Base-by-base conservation (phyloP, 2,888 invertebrate genomes). In the Notodonta dromedarius region DNA sequence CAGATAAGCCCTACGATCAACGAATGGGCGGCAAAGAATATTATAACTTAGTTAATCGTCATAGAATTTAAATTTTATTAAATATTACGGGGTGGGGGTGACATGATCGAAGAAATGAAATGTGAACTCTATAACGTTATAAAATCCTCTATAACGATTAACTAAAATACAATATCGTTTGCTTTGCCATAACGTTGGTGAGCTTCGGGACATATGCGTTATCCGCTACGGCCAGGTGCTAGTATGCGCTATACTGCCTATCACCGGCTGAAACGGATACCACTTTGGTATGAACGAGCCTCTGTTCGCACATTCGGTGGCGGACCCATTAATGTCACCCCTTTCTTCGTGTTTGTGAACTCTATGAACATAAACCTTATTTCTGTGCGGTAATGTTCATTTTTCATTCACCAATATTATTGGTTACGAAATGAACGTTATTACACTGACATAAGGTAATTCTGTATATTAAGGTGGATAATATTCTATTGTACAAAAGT, bases 221-320 rank as follows among this genome's bases (percentile, higher is more conserved):
- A 46, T 46, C 46, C n/a, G n/a, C 6, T n/a, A 46, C 13, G 11
- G 46, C 46, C n/a, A n/a, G n/a, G 46, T 46, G 46, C 5, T n/a
- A 11, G 46, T n/a, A 46, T 46, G 5, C 4, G 11, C 46, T 3
- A 42, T 11, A 42, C 42, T 11, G 11, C 42, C 9, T 42, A 42
- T 12, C 42, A 42, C 11, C 42, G 42, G 42, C 42, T 11, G 12
- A 50, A 58, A 35, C 13, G 24, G 16, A 32, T 54, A 35, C 35
- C 51, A 24, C 24, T 12, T 9, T 24, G 24, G 11, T 11, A 32
- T 16, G 24, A 16, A n/a, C 14, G 16, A 32, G 24, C 9, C 14
- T 57, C 64, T 71, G 67, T 70, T 71, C 68, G 65, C 73, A 70
- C 79, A 80, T 79, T 69, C 69, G 84, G 84, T 84, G 84, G 82